phyloP scores from a whole-genome alignment of 2,888 invertebrate genomes.

The Agrochola litura region DNA sequence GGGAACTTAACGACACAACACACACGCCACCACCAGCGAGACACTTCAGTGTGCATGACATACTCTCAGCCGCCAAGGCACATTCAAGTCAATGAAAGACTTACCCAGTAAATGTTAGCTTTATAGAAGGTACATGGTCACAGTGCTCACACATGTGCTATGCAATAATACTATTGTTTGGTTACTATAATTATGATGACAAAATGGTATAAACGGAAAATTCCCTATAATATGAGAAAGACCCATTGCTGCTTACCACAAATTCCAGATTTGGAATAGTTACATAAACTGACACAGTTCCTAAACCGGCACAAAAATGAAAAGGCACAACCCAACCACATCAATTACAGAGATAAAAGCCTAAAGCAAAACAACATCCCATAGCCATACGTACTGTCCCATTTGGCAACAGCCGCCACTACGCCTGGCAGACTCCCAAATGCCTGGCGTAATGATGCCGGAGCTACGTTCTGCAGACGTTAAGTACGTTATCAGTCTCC shows the following conservation, averaged over 20 bases:
- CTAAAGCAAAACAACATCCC: conserved; percentile 46
- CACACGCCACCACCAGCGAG: too few species aligned
- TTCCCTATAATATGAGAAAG: not conserved
- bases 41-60: too few species aligned
- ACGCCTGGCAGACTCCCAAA: conserved; percentile 70
- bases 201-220: not conserved
- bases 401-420: conserved; percentile 55
- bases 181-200: not conserved
- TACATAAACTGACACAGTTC: not conserved
- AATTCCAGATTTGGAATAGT: not conserved
- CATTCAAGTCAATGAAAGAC: too few species aligned
- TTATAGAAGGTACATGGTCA: too few species aligned
- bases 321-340: conserved; percentile 37
- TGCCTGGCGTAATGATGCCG: conserved; percentile 60
- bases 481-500: conserved; percentile 57
- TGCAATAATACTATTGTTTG: too few species aligned
- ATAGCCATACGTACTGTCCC: conserved; percentile 44
- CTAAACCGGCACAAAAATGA: not conserved
- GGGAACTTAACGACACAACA: too few species aligned
- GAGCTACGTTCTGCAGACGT: conserved; percentile 35
- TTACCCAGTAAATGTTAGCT: too few species aligned
- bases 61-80: too few species aligned
- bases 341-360: conserved; percentile 53
- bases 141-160: too few species aligned
- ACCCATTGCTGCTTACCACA: not conserved